Evolutionary conservation across 2,888 invertebrate genomes (phyloP), one percentile per base, ranked within the genome.

Genomic region (Bembecia ichneumoniformis): DNA sequence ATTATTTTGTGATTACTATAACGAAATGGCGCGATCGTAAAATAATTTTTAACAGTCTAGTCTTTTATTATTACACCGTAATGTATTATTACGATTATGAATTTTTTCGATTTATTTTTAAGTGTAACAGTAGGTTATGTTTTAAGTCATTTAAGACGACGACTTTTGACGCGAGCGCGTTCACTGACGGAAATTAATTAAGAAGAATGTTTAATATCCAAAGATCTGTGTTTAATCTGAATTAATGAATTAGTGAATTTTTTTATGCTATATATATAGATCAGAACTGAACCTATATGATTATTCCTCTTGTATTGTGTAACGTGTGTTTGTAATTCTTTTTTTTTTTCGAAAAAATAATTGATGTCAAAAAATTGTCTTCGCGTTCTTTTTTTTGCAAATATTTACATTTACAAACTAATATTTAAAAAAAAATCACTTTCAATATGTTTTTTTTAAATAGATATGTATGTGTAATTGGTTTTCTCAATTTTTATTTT

Each of bases 21-120:
- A 57, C 60, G 60, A 56, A n/a, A 15, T 44, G 15, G 17, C 14
- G 44, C 40, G 7, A 40, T 40, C 40, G 40, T 40, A 10, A 40
- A 40, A 15, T 60, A 59, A 56, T 60, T 66, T 74, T 77, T 83
- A 82, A 82, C 78, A 74, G 74, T 84, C 84, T 84, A 84, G 84
- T 84, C 84, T 76, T 73, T 74, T 66, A 20, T 15, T 70, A 76
- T 72, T 66, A 68, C 76, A 68, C 73, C 72, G 65, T 74, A 74
- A 74, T 73, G 74, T 78, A 79, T 75, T 77, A 72, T 70, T 58
- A 58, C 40, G 68, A 68, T 63, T 65, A 62, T 58, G 64, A 67
- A 66, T 56, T 61, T 58, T 57, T 55, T 53, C 47, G 51, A 59
- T 60, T 59, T 58, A 58, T 56, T 54, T 44, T 59, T 61, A 62